Evolutionary conservation across 1,140 invertebrate genomes (phyloP).

Genomic region (Aphelenchoides avenae): DNA sequence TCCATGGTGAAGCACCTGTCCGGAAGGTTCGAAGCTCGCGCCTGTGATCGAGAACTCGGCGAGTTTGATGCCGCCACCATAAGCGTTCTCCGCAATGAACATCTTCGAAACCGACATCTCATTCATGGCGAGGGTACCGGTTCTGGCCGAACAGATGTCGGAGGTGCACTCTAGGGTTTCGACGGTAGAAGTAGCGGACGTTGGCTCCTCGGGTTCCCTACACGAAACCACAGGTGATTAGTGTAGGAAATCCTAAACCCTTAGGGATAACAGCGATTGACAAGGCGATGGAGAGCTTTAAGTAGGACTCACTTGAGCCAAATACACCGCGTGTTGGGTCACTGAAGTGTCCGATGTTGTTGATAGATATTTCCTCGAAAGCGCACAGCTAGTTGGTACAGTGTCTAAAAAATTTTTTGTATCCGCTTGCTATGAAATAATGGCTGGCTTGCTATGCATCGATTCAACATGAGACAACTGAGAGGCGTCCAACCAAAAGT

Average conservation of each 20-base stretch:
- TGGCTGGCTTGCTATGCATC: too few relatives aligned
- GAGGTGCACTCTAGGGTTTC: slow-evolving; percentile 99
- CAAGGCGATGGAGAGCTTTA: slow-evolving; percentile 98
- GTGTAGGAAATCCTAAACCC: slow-evolving; percentile 96
- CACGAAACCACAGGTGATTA: slow-evolving; percentile 79
- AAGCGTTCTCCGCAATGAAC: slow-evolving; percentile 76
- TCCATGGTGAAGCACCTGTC: slow-evolving; percentile 73
- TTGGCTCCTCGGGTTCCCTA: slow-evolving; percentile 82
- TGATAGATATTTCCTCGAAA: slow-evolving; percentile 99
- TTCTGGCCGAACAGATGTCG: slow-evolving; percentile 98
- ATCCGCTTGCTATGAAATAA: too few relatives aligned
- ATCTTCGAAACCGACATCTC: slow-evolving; percentile 97
- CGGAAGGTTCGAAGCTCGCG: slow-evolving; percentile 97
- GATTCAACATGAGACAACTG: too few relatives aligned
- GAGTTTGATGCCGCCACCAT: slow-evolving; percentile 80
- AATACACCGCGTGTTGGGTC: slow-evolving; percentile 94
- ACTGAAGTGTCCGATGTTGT: slow-evolving; percentile 79
- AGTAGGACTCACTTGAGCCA: slow-evolving; percentile 99
- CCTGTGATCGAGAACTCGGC: slow-evolving; percentile 97
- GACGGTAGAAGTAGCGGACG: slow-evolving; percentile 95
- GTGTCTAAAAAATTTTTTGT: too few relatives aligned
- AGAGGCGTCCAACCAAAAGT: too few relatives aligned
- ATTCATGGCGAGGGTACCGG: slow-evolving; percentile 86
- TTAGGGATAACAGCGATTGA: slow-evolving; percentile 84
- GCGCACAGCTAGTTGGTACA: too few relatives aligned